A percentile compares a stretch with the other conserved stretches of the same genome.
These are phyloP conservation scores for Drosophila nr. perissopoda DNA, from an alignment of 2,888 invertebrate genomes.

Conservation along the genomic window DNA sequence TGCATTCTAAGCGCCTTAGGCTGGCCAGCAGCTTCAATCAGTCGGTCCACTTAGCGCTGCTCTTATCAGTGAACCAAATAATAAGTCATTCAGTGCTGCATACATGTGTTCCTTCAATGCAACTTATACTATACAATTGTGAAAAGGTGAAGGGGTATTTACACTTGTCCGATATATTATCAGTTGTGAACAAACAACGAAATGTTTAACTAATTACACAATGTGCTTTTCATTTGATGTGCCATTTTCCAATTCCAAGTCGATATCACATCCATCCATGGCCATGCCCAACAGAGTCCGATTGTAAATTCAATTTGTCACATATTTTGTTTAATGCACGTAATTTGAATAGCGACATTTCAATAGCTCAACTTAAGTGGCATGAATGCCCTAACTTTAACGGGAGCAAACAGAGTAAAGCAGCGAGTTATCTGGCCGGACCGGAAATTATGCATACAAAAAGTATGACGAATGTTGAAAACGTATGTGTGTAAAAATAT, in stretches of 20 bases:
- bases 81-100: constrained; percentile 8
- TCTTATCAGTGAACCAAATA: constrained; percentile 49
- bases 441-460: background rate
- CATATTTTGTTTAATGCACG: constrained; percentile 34
- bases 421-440: background rate
- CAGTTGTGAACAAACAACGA: constrained; percentile 14
- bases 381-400: background rate
- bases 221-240: constrained; percentile 2
- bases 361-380: constrained; percentile 22
- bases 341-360: constrained; percentile 1
- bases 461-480: background rate
- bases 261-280: constrained; percentile 11
- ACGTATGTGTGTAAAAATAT: background rate
- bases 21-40: background rate
- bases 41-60: constrained; percentile 42
- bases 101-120: constrained; percentile 33
- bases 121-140: constrained; percentile 15
- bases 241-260: constrained; percentile 6
- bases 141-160: constrained; percentile 6
- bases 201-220: constrained; percentile 54
- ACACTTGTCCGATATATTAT: constrained; percentile 9
- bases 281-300: constrained; percentile 8
- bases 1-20: background rate
- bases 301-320: constrained; percentile 27
- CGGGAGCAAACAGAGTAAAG: background rate